A percentile compares a stretch with the other conserved stretches of the same genome.
Conservation (phyloP, 2,113 vertebrate species). For the Percina caprodes region DNA sequence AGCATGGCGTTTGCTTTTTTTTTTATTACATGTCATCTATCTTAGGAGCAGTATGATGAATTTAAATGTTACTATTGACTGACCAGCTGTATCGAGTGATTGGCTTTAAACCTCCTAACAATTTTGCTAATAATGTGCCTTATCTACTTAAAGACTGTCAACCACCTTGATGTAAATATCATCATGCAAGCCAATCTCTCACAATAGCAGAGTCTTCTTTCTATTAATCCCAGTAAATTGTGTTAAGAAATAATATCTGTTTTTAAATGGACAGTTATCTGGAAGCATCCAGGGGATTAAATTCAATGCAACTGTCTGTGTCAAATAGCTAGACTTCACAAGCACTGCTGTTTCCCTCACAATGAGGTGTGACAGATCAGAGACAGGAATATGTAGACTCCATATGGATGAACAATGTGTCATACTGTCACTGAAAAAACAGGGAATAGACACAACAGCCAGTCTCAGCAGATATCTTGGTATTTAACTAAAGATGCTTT, state of each 20-base stretch:
- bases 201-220: neutral
- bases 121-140: constrained; percentile 4
- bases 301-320: constrained; percentile 21
- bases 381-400: constrained; percentile 31
- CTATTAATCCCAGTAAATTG: neutral
- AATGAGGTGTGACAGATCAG: constrained; percentile 30
- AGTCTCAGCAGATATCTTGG: constrained; percentile 6
- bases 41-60: constrained; percentile 42
- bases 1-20: constrained; percentile 12
- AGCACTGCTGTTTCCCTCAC: constrained; percentile 36
- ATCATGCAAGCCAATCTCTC: neutral
- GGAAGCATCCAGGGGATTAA: constrained; percentile 8
- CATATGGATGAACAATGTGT: constrained; percentile 26
- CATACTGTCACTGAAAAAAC: neutral
- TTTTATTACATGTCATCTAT: constrained; percentile 35
- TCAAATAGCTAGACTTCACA: constrained; percentile 50
- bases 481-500: constrained; percentile 25
- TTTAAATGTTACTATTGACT: constrained; percentile 50
- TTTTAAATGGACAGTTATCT: constrained; percentile 9
- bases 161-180: neutral
- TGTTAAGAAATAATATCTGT: constrained; percentile 9
- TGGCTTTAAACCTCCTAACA: constrained; percentile 19
- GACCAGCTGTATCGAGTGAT: constrained; percentile 38
- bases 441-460: constrained; percentile 17
- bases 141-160: neutral